Conservation (phyloP, 2,113 vertebrate species). For the Halichoeres trimaculatus region DNA sequence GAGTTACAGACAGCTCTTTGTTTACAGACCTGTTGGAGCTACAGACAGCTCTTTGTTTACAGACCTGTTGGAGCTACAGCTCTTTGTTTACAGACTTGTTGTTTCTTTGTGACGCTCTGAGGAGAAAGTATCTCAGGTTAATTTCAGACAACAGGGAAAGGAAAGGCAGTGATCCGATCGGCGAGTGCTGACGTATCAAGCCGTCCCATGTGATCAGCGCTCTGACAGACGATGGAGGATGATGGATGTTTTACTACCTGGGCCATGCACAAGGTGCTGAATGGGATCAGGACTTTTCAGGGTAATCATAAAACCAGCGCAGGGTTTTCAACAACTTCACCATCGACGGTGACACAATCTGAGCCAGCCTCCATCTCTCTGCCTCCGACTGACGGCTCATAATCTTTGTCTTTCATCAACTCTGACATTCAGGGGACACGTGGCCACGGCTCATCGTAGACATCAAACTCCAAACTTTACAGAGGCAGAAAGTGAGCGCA, state of each 20-base stretch:
- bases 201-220: constrained; percentile 57
- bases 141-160: constrained; percentile 20
- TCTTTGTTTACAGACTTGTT: no score
- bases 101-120: neutral
- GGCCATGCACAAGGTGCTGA: constrained; percentile 24
- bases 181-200: constrained; percentile 47
- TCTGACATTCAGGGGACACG: neutral
- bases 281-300: constrained; percentile 29
- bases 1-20: no score
- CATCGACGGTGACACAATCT: constrained; percentile 21
- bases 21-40: no score
- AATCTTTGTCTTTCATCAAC: constrained; percentile 6
- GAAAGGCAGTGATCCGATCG: constrained; percentile 47
- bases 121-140: constrained; percentile 16
- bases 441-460: neutral
- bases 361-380: neutral
- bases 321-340: constrained; percentile 4
- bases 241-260: constrained; percentile 69
- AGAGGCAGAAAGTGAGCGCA: neutral
- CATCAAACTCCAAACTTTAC: neutral
- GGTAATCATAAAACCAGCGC: constrained; percentile 20
- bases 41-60: no score
- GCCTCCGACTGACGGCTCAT: constrained; percentile 7
- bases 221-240: constrained; percentile 71
- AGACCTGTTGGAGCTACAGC: no score